Conservation (phyloP, 2,797 vertebrate species). For the Carcharodon carcharias region DNA sequence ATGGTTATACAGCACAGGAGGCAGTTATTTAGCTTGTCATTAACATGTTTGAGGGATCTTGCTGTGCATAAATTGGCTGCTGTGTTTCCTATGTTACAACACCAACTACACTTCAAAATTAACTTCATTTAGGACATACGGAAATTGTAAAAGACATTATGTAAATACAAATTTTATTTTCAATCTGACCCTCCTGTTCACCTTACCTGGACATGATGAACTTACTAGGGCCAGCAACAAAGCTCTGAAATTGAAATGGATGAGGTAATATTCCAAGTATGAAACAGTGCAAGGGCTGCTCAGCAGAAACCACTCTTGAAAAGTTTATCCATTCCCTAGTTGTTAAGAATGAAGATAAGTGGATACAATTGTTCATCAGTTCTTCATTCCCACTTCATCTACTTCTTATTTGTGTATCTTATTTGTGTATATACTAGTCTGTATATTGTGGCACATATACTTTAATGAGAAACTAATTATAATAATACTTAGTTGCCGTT, state of each 20-base stretch:
- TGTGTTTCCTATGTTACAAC: neutral
- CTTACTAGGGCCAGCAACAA: neutral
- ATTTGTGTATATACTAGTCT: neutral
- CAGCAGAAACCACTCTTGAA: neutral
- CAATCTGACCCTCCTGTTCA: neutral
- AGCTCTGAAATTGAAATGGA: neutral
- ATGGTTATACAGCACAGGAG: too few species aligned
- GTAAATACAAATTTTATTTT: neutral
- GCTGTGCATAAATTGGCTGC: neutral
- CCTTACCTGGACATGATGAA: neutral
- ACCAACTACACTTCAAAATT: neutral
- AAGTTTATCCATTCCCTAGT: too few species aligned
- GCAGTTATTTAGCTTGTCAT: too few species aligned
- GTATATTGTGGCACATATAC: neutral
- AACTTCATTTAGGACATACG: neutral
- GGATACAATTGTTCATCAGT: neutral
- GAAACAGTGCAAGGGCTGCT: neutral
- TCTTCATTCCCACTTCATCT: neutral
- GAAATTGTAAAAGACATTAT: neutral
- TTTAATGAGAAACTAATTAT: neutral
- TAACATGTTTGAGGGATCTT: neutral
- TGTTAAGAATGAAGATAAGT: neutral
- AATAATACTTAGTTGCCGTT: too few species aligned
- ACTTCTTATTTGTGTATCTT: neutral
- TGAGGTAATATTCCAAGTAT: neutral